Base-by-base conservation (phyloP, 2,113 vertebrate species). In the Electrona antarctica region DNA sequence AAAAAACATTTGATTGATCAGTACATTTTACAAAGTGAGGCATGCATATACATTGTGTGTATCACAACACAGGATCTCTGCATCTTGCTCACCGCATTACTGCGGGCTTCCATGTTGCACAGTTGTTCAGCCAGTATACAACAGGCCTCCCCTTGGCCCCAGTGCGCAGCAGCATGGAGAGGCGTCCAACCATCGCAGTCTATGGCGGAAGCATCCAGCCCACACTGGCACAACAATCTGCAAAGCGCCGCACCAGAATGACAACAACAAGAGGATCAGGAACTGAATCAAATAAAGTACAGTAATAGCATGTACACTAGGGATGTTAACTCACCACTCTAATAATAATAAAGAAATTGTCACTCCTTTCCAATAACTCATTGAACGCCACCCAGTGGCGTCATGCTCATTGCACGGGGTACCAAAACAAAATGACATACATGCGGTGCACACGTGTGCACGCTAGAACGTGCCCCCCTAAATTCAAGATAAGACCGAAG, bases 101-200 rank as follows among this genome's bases (percentile, higher is more conserved):
- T 98, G 80, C 91, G 92, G 76, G 95, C 74, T 77, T 98, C 96
- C 97, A 98, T 98, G 60, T 97, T 92, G 62, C 97, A 98, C 57
- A 98, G 90, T 0, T 96, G 94, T 79, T 98, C 96, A 0, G 96
- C 95, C 77, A 98, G 89, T 79, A 97, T 91, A 75, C 91, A 89
- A 67, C 96, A 98, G 0, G 97, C 96, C 52, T 98, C 96, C 8
- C 93, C 94, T 78, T 98, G 95, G 3, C 96, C 96, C 97, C 97
- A 98, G 81, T 98, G 97, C 0, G 97, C 95, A 0, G 97, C 97
- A 0, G 96, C 97, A 0, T 98, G 97, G 2, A 98, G 95, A 0
- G 97, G 96, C 0, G 97, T 98, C 97, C 97, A 98, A 77, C 97
- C 97, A 3, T 98, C 97, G 0, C 90, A 90, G 88, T 98, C 97